These are phyloP conservation scores for Mus spicilegus DNA, from an alignment of 2,113 vertebrate genomes.

Conservation along the genomic window DNA sequence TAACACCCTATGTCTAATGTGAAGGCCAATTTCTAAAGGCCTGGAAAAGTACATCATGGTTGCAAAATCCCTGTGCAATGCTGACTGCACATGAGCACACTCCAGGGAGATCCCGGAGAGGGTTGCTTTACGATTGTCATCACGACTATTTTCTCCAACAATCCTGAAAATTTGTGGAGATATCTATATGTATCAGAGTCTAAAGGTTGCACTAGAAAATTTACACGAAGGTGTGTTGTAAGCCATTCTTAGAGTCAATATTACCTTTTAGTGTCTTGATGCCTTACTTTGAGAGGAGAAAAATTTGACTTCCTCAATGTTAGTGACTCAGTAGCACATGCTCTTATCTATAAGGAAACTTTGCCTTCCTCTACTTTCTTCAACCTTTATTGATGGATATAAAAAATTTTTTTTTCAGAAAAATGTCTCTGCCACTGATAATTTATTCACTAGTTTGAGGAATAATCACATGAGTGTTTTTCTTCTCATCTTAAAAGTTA, in stretches of 20 bases:
- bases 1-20: background rate
- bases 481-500: constrained; percentile 12
- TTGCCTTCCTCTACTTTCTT: background rate
- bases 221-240: background rate
- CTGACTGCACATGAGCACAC: background rate
- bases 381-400: background rate
- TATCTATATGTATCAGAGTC: background rate
- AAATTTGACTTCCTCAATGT: background rate
- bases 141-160: constrained; percentile 21
- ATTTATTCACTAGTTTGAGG: constrained; percentile 30
- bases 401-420: constrained; percentile 8
- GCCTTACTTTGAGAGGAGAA: constrained; percentile 30
- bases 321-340: constrained; percentile 25
- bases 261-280: constrained; percentile 17
- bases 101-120: background rate
- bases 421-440: background rate
- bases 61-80: background rate
- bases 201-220: constrained; percentile 53
- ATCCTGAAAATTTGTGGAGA: constrained; percentile 21
- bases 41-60: no score
- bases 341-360: constrained; percentile 45
- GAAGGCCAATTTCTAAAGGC: background rate
- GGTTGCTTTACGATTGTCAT: background rate
- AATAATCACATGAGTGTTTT: background rate
- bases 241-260: constrained; percentile 6